These are phyloP conservation scores for Cecidostiba fungosa DNA, from an alignment of 2,888 invertebrate genomes.

Conservation along the genomic window DNA sequence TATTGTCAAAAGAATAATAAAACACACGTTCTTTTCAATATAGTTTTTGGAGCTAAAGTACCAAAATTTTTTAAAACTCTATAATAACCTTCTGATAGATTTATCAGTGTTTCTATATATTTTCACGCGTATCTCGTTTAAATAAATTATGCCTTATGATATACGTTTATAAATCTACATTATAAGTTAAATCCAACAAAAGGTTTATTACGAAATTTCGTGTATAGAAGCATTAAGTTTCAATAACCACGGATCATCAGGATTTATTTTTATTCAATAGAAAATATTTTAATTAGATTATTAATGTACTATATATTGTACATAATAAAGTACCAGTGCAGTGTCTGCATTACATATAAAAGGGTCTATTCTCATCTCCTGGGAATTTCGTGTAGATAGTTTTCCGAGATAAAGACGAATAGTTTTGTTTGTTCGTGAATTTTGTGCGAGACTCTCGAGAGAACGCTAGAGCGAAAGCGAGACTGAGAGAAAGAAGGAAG, in stretches of 20 bases:
- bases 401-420: constrained; percentile 73
- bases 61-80: too few species aligned
- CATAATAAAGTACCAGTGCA: background rate
- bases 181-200: background rate
- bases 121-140: too few species aligned
- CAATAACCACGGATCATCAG: background rate
- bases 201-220: too few species aligned
- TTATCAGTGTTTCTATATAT: too few species aligned
- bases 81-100: too few species aligned
- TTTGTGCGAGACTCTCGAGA: constrained; percentile 33
- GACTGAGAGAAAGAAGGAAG: background rate
- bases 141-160: too few species aligned
- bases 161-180: background rate
- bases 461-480: background rate
- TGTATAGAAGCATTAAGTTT: background rate
- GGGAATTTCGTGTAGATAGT: constrained; percentile 71
- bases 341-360: constrained; percentile 3
- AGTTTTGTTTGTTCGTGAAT: constrained; percentile 72
- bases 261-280: background rate
- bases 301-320: background rate
- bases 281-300: background rate
- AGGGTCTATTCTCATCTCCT: constrained; percentile 64
- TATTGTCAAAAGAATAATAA: background rate
- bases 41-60: too few species aligned
- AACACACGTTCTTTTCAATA: too few species aligned